These are phyloP conservation scores for Clamator glandarius DNA, from an alignment of 2,797 vertebrate species.

Conservation along the genomic window DNA sequence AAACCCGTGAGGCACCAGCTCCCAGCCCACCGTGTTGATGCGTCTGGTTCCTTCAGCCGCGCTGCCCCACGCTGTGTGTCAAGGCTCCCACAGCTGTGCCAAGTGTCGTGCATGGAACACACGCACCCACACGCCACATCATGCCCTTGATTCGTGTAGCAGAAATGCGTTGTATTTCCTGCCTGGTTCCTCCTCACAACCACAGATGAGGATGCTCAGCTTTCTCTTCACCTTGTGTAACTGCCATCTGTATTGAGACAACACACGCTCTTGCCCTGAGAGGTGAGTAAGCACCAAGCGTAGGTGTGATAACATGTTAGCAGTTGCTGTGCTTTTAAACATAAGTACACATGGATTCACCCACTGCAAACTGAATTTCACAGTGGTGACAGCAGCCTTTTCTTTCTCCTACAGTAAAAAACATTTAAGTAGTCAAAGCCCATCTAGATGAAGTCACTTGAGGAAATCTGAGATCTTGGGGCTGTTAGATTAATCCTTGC, in stretches of 20 bases:
- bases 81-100: background rate
- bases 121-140: background rate
- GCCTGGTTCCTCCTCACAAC: background rate
- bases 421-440: background rate
- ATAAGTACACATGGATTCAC: background rate
- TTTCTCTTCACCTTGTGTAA: background rate
- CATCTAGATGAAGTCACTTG: background rate
- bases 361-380: background rate
- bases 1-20: accelerated
- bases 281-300: background rate
- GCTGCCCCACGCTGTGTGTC: accelerated
- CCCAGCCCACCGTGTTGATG: background rate
- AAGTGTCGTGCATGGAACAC: accelerated
- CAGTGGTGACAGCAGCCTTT: background rate
- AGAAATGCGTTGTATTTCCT: background rate
- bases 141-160: background rate
- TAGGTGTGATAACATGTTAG: background rate
- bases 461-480: background rate
- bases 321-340: background rate
- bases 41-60: accelerated
- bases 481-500: background rate
- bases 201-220: background rate
- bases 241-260: background rate
- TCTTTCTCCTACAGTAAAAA: background rate
- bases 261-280: background rate